phyloP scores from a whole-genome alignment of 2,888 invertebrate genomes.

The Byasa hedistus region DNA sequence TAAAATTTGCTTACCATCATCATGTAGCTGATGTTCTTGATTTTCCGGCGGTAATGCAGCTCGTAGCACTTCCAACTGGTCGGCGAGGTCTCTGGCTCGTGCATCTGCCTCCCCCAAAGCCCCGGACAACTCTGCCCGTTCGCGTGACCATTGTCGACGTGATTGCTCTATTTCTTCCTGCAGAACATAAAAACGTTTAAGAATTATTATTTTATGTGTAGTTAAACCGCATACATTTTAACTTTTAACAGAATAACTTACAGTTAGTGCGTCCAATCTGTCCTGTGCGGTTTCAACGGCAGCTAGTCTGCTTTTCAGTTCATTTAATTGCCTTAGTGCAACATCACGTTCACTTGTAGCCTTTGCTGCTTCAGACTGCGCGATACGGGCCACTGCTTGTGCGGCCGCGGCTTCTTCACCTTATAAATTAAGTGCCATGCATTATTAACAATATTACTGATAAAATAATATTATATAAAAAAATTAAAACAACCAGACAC shows the following conservation, averaged over 20 bases:
- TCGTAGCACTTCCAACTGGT: constrained; percentile 72
- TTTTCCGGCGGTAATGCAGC: constrained; percentile 77
- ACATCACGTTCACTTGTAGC: constrained; percentile 56
- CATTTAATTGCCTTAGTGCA: constrained; percentile 54
- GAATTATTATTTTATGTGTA: not conserved
- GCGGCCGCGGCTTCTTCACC: constrained; percentile 72
- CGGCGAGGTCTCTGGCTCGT: constrained; percentile 84
- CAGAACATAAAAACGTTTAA: not conserved
- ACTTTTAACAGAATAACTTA: constrained; percentile 36
- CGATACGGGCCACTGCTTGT: constrained; percentile 66
- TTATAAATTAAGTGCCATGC: constrained; percentile 32
- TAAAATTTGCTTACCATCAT: constrained; percentile 51
- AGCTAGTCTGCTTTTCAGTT: constrained; percentile 54
- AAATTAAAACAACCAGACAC: not conserved
- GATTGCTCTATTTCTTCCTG: constrained; percentile 90
- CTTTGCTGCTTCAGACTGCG: constrained; percentile 65
- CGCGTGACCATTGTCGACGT: constrained; percentile 86
- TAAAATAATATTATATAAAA: not conserved
- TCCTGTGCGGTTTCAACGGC: constrained; percentile 70
- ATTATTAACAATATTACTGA: not conserved
- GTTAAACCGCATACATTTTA: too few species aligned
- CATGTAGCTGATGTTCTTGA: constrained; percentile 61
- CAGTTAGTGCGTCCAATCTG: constrained; percentile 64
- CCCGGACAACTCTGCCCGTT: constrained; percentile 83
- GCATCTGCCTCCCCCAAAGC: constrained; percentile 87